Conservation (phyloP, 1,140 invertebrate species). For the Brevipalpus yothersi region DNA sequence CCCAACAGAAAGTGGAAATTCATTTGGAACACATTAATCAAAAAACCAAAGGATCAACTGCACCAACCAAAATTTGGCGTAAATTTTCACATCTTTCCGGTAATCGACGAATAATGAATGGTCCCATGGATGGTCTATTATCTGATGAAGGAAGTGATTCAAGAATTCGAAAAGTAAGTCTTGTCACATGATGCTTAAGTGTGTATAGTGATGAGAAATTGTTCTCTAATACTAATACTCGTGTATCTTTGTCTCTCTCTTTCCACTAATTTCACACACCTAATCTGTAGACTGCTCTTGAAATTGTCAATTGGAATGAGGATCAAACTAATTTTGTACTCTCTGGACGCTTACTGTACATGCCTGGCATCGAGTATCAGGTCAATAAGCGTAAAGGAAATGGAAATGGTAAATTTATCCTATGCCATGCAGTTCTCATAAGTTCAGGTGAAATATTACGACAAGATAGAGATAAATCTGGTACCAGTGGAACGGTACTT, state of each 20-base stretch:
- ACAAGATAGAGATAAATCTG: not conserved
- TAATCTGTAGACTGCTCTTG: slow-evolving; percentile 47
- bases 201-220: not conserved
- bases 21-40: slow-evolving; percentile 81
- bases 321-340: slow-evolving; percentile 66
- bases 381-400: slow-evolving; percentile 14
- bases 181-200: not conserved
- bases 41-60: slow-evolving; percentile 54
- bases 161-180: slow-evolving; percentile 40
- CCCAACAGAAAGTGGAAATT: slow-evolving; percentile 71
- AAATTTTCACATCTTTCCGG: slow-evolving; percentile 50
- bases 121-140: slow-evolving; percentile 21
- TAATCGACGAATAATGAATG: not conserved
- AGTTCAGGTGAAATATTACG: not conserved
- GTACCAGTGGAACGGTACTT: not conserved
- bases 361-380: slow-evolving; percentile 54
- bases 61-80: slow-evolving; percentile 52
- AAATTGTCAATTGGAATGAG: slow-evolving; percentile 62
- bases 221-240: no score
- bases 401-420: not conserved
- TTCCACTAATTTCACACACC: no score
- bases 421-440: not conserved
- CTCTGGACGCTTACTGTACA: slow-evolving; percentile 57
- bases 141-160: slow-evolving; percentile 54
- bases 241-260: no score